These are phyloP conservation scores for Icerya purchasi DNA, from an alignment of 2,888 invertebrate genomes.

Conservation along the genomic window DNA sequence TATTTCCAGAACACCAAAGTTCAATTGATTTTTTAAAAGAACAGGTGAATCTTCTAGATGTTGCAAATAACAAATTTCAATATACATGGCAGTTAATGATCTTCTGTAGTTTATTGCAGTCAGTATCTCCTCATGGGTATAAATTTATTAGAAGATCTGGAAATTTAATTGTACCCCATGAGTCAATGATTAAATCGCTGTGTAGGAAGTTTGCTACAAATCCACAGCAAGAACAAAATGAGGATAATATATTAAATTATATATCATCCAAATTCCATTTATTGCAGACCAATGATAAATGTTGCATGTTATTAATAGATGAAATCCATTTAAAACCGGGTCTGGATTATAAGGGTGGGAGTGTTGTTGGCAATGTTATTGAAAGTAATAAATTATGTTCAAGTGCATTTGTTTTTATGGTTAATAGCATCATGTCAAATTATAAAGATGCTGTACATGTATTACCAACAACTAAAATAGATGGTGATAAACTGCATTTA, in stretches of 20 bases:
- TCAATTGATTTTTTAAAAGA: too few species aligned
- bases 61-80: neutral
- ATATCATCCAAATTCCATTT: neutral
- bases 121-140: neutral
- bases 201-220: neutral
- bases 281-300: neutral
- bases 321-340: constrained; percentile 3
- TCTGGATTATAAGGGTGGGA: neutral
- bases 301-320: neutral
- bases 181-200: neutral
- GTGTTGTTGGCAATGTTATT: neutral
- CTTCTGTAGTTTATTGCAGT: neutral
- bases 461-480: neutral
- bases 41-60: too few species aligned
- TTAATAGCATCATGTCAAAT: neutral
- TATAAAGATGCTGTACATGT: constrained; percentile 3
- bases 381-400: neutral
- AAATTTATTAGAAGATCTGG: neutral
- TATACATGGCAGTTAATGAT: neutral
- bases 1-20: too few species aligned
- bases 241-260: neutral
- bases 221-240: neutral
- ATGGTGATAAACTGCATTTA: neutral
- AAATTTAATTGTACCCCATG: neutral
- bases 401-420: constrained; percentile 1